Base-by-base conservation (phyloP, 53 echinoderm and acorn worm species). In the Mesocentrotus franciscanus region DNA sequence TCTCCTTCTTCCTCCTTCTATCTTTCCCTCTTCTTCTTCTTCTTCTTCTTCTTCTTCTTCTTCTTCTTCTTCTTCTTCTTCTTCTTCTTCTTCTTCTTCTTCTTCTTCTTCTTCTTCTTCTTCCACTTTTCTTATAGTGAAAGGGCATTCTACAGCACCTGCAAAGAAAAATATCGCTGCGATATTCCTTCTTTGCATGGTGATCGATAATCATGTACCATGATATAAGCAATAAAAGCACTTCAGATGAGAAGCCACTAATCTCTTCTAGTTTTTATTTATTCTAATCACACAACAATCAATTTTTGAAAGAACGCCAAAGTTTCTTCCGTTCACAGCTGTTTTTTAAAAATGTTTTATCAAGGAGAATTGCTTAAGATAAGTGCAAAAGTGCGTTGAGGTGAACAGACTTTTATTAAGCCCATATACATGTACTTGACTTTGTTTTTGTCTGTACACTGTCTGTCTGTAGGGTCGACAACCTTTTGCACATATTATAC, bases 321-420 rank as follows among this genome's bases (percentile, higher is more conserved):
- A 60, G 16, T 32, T 56, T 14, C 64, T 64, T 66, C 18, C 22
- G 66, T 20, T 66, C 1, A n/a, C 29, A 30, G 9, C 10, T 75
- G n/a, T 29, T 32, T 32, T n/a, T 29, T 10, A 12, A n/a, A n/a
- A n/a, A n/a, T n/a, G n/a, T n/a, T n/a, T n/a, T n/a, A 75, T 75
- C 29, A 30, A 32, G 11, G 39, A 39, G 39, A 39, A 1, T 39
- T 39, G 39, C 1, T 8, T 29, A 12, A 29, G 32, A 32, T 29
- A 12, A 75, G 75, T 1, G 14, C 13, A 75, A 75, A 39, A 32
- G 29, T 29, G 29, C 14, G 32, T 32, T 32, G 30, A 17, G 75
- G 75, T 75, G 75, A 75, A 32, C 75, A 75, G 27, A 75, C 74
- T 74, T 29, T 74, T 61, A n/a, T n/a, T n/a, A n/a, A n/a, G n/a